Base-by-base conservation (phyloP, 2,113 vertebrate genomes). In the Thymallus thymallus region DNA sequence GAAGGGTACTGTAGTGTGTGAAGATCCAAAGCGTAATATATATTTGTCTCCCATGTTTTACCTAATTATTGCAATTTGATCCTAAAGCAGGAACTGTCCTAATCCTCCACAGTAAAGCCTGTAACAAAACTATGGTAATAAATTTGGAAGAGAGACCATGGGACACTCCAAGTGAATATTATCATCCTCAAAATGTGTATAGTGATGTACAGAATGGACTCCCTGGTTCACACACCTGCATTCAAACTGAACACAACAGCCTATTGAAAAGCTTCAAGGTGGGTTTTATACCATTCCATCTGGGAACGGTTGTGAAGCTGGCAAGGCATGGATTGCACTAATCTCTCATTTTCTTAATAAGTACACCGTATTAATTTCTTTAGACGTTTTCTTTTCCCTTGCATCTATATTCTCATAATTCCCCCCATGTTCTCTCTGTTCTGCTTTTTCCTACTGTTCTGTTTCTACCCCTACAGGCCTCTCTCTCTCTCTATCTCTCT, bases 61-160 rank as follows among this genome's bases (percentile, higher is more conserved):
- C 90, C 89, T 93, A 91, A 91, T 91, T 91, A 91, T 89, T 90
- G 88, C 87, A 90, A 92, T 88, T 90, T 87, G 87, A 92, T 91
- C 90, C 88, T 87, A 78, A 90, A 91, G 88, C 90, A 88, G 89
- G 91, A 89, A 90, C 82, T 82, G 83, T 85, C 84, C 48, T 88
- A 89, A 91, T 89, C 86, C 88, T 87, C 83, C 75, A 82, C 88
- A 85, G 82, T 87, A 85, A 91, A 88, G 87, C 82, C 82, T 84
- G 83, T 85, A 86, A 83, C 80, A 87, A 91, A 88, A 87, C 77
- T 90, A 89, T 84, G 86, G 78, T 90, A 76, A 86, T 85, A 88
- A 80, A 91, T 87, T 86, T 88, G 79, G 88, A 74, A 75, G 86
- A 86, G 88, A 87, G 58, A 23, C 46, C 9, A 9, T 26, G 24